Evolutionary conservation across 2,113 vertebrate genomes (phyloP), one percentile per base, ranked within the genome.

Genomic region (Benitochromis conjunctus): DNA sequence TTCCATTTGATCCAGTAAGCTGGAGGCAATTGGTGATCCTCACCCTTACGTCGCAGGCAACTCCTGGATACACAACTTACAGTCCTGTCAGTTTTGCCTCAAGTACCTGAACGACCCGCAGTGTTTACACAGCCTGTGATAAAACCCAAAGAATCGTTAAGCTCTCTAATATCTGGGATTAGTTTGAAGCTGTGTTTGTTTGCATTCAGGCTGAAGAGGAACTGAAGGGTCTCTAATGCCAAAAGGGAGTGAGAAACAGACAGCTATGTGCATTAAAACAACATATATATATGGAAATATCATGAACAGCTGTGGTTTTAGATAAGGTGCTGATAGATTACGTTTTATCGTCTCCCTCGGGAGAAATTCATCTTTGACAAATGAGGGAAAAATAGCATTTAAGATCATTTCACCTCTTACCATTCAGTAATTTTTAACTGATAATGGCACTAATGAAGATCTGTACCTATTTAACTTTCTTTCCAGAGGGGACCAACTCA

Each of bases 41-140:
- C 16, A 76, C n/a, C n/a, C n/a, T n/a, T 5, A 51, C 4, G 10
- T 43, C 78, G 16, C 13, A 55, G 64, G 16, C 24, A 76, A 71
- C 78, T 89, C 53, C 66, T 24, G 34, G 29, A 80, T 43, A 91
- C 86, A 86, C 71, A 81, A 29, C 60, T 77, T 79, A 88, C 86
- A 56, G 86, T 87, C 41, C 14, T 79, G 56, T 24, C 36, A 74
- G 76, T 76, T 88, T 69, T 92, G 83, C 89, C 84, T 87, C 5
- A 19, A 74, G 69, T 74, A 51, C 16, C 24, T 74, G 69, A 29
- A 29, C 5, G 14, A 74, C 69, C 24, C 4, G 3, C 9, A 31
- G 43, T 18, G 2, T 48, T 74, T 74, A 74, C 21, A 74, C 9
- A 46, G 41, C 38, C 41, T 26, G 66, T 71, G 41, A 71, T 46